Conservation (phyloP, 2,113 vertebrate species). For the Stegostoma tigrinum region DNA sequence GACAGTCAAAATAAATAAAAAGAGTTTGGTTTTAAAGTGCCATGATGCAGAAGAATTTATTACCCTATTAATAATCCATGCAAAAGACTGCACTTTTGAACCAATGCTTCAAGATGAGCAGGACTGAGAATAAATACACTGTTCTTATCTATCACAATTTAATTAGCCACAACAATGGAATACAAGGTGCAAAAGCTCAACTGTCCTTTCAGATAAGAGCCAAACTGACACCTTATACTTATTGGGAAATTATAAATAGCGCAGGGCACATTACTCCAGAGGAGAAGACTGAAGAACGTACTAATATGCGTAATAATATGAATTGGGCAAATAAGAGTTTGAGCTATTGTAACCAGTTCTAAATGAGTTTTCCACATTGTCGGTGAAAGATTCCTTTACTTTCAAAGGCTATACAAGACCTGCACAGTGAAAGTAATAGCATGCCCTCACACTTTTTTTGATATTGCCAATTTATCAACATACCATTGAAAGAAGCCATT, state of each 20-base stretch:
- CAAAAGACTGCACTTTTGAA: not conserved
- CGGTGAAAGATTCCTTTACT: no score
- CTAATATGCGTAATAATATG: no score
- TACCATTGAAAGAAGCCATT: no score
- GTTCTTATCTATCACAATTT: not conserved
- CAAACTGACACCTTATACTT: not conserved
- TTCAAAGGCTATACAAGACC: no score
- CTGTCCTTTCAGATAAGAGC: not conserved
- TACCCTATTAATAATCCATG: not conserved
- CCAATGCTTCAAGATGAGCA: not conserved
- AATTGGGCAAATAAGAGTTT: no score
- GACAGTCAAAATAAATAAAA: not conserved
- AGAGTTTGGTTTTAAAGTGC: slow-evolving; percentile 1
- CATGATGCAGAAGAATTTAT: not conserved
- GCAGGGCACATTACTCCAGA: not conserved
- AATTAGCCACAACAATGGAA: not conserved
- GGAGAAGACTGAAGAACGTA: not conserved
- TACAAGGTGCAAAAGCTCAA: not conserved
- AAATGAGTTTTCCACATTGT: no score
- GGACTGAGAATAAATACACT: not conserved
- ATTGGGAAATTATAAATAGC: not conserved
- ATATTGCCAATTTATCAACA: no score
- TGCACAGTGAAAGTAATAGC: no score
- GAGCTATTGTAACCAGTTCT: no score
- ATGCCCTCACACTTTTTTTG: no score